A percentile compares a stretch with the other conserved stretches of the same genome.
Conservation (phyloP, 2,888 invertebrate species). For the Callosobruchus maculatus region DNA sequence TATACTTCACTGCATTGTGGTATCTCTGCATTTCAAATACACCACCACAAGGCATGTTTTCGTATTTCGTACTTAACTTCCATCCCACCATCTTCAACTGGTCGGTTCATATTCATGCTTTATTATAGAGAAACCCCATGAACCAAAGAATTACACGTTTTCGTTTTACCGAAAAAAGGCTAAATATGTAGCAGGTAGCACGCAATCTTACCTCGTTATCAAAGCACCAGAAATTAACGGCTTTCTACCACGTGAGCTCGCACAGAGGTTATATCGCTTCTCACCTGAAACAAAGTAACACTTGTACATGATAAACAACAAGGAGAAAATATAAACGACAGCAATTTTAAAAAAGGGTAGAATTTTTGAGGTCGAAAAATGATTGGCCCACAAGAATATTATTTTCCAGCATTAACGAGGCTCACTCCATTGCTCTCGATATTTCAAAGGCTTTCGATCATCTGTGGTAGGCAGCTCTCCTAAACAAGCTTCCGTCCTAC, state of each 20-base stretch:
- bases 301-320: not conserved
- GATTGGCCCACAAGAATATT: no score
- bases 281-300: not conserved
- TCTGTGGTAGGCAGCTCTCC: no score
- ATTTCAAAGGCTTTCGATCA: no score
- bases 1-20: no score
- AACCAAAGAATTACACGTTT: not conserved
- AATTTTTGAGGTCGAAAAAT: no score
- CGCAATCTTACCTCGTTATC: not conserved
- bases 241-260: not conserved
- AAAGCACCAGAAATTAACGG: not conserved
- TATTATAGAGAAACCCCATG: not conserved
- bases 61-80: not conserved
- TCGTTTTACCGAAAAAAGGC: not conserved
- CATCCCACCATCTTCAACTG: not conserved
- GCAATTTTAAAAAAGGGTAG: no score
- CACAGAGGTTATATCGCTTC: not conserved
- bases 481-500: no score
- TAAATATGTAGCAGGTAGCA: not conserved
- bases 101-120: not conserved
- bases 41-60: not conserved
- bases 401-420: no score
- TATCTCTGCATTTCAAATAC: not conserved
- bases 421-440: no score
- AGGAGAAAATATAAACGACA: no score